Evolutionary conservation across 2,113 vertebrate species (phyloP), one percentile per base, ranked within the genome.

Genomic region (Engystomops pustulosus): DNA sequence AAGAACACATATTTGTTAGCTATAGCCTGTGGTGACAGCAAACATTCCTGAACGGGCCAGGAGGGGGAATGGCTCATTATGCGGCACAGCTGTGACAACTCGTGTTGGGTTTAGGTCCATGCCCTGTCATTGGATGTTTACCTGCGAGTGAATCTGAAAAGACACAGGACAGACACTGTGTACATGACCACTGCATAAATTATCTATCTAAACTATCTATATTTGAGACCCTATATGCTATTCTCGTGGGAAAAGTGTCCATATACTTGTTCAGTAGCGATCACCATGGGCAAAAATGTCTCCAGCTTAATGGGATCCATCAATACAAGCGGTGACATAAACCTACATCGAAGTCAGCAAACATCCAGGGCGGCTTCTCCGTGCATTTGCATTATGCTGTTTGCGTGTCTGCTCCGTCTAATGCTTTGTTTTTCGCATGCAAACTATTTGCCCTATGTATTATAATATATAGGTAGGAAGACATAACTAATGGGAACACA

Each of bases 101-200:
- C 85, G 85, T 88, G 92, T 94, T 93, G 93, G 94, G 91, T 89
- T 90, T 86, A 84, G 87, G 92, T 92, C 91, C 93, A 91, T 70
- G 88, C 91, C 89, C 90, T 86, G 92, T 92, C 90, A 91, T 89
- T 84, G 90, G 86, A 86, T 96, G 94, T 98, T 97, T 96, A 96
- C 95, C 95, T 94, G 94, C 93, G 93, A 93, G 95, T 95, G 93
- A 95, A 95, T 96, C 93, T 94, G 91, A 95, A 93, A 95, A 95
- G 93, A 90, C 88, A 88, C 87, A 87, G 89, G 89, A 93, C 92
- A 87, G 88, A 92, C 89, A 92, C 93, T 91, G 90, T 91, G 93
- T 93, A 95, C 95, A 93, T 91, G 41, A 86, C 81, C 84, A 89
- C 87, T 89, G 90, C 93, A 94, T 92, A 90, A 90, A 94, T 90